Evolutionary conservation across 2,113 vertebrate genomes (phyloP), one percentile per base, ranked within the genome.

Genomic region (Callocephalon fimbriatum): DNA sequence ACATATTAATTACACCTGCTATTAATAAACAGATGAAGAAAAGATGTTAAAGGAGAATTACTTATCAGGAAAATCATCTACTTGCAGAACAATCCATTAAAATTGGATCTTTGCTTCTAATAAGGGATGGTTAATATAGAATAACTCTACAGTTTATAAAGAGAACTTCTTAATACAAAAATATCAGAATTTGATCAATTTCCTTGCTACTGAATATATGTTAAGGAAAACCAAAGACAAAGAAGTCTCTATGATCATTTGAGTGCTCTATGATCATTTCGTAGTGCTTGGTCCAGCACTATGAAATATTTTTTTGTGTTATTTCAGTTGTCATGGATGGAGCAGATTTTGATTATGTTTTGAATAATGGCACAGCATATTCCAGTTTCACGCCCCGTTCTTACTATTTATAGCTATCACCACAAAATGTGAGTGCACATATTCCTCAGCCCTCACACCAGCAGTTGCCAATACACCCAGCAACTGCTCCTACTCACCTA

Each of bases 361-460:
- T 84, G 56, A 95, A 81, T 66, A 96, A 96, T 38, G 54, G 95
- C 95, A 74, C 50, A 71, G 73, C 14, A 25, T 12, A 32, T 22
- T 96, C 42, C 81, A 77, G 38, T 95, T 86, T 75, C 71, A 74
- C 47, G 67, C 65, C 44, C 78, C 81, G 45, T 61, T 92, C 44
- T 93, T 45, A 76, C 35, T 90, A 51, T 67, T 93, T 91, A 42
- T 32, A 67, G 31, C 84, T 73, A 96, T 65, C 63, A 79, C 62
- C 38, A 84, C 29, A 86, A 75, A 92, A 86, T 31, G 21, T 76
- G 61, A 85, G 35, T 29, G 45, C 59, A 26, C 32, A 35, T 65
- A 54, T 54, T 90, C 86, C 82, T 88, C 71, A 96, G 93, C 42
- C 73, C 67, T 93, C 88, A 82, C 53, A 95, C 48, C 94, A 95